Base-by-base conservation (phyloP, 2,888 invertebrate species). In the Entomobrya proxima region DNA sequence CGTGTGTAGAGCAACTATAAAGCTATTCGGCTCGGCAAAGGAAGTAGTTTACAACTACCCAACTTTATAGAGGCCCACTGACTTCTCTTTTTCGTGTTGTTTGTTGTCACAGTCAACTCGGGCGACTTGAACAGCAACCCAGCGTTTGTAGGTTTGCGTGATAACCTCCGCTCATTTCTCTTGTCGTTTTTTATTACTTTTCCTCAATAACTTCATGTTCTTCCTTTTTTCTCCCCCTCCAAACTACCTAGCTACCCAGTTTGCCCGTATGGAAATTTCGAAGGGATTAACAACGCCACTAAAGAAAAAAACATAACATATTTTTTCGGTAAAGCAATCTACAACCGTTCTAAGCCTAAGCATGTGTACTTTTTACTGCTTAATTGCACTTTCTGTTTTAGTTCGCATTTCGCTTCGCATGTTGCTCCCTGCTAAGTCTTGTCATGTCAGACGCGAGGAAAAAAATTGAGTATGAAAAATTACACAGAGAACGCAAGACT, bases 401-500 rank as follows among this genome's bases (percentile, higher is more conserved):
- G 52, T 9, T 64, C 5, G 11, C 35, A 18, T 35, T 64, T 18
- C 35, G 27, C 24, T 35, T 64, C 64, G 81, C 74, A 74, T 74
- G 80, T 80, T 80, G 80, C 69, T 76, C 75, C 7, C 58, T 58
- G 58, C 58, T 30, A 13, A 13, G 18, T 35, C 64, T 18, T 64
- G 64, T 35, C 35, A 27, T 76, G 84, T 77, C 84, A 83, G 18
- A 61, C 30, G n/a, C n/a, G n/a, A n/a, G n/a, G n/a, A n/a, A n/a
- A n/a, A n/a, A n/a, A n/a, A n/a, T n/a, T 18, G 64, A 64, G 55
- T 72, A 84, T 84, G 84, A 84, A 84, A 84, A 84, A 84, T 84
- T 78, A 84, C 58, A 18, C 35, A 18, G 21, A 52, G 21, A 52
- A 18, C n/a, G 18, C 32, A 9, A 64, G 67, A 55, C 24, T 30